phyloP scores from a whole-genome alignment of 2,888 invertebrate genomes.

The Sturmia bella region DNA sequence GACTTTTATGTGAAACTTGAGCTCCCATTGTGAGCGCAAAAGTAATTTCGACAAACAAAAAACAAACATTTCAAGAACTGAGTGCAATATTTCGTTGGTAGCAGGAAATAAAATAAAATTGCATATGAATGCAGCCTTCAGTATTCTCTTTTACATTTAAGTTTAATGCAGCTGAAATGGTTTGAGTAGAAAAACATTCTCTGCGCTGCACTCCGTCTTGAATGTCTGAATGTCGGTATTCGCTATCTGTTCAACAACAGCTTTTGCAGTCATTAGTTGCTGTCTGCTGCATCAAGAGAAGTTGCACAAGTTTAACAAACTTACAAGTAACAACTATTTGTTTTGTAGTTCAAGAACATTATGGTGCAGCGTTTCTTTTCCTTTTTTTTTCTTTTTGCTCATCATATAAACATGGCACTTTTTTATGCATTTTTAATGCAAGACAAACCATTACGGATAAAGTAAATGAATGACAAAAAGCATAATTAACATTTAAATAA shows the following conservation, averaged over 20 bases:
- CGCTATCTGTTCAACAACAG: not conserved
- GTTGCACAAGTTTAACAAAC: constrained; percentile 10
- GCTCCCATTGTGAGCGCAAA: not conserved
- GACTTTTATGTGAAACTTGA: not conserved
- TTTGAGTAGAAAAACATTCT: not conserved
- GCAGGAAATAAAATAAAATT: constrained; percentile 34
- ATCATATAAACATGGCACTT: constrained; percentile 12
- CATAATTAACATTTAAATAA: constrained; percentile 28
- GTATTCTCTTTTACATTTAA: not conserved
- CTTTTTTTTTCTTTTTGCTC: not conserved
- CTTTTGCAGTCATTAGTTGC: constrained; percentile 12
- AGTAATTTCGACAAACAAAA: not conserved
- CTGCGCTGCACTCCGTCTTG: not conserved
- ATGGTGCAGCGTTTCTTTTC: not conserved
- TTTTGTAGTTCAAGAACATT: constrained; percentile 17
- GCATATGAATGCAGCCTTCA: constrained; percentile 9
- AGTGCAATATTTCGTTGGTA: not conserved
- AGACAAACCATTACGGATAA: constrained; percentile 13
- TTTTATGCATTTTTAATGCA: constrained; percentile 7
- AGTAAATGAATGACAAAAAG: constrained; percentile 11
- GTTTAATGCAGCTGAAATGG: constrained; percentile 2
- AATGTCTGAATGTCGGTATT: not conserved
- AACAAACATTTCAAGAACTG: constrained; percentile 5
- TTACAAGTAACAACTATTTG: constrained; percentile 24
- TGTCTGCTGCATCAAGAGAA: not conserved